Conservation (phyloP, 2,888 invertebrate genomes). For the Callyntrura sp. region DNA sequence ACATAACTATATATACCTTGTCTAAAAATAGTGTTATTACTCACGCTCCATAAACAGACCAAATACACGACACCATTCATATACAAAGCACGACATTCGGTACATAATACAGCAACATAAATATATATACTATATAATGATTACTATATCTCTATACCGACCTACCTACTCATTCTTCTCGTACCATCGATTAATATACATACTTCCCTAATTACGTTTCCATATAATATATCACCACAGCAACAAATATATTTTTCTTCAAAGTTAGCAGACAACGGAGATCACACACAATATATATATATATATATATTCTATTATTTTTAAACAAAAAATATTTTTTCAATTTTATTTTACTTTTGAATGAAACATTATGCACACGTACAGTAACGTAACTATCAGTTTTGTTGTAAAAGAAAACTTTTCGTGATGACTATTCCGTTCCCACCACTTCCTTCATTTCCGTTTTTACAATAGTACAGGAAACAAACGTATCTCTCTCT, state of each 20-base stretch:
- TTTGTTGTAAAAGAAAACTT: not conserved
- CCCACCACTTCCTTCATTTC: not conserved
- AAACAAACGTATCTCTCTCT: not conserved
- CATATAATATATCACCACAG: not conserved
- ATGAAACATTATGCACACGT: too few species aligned
- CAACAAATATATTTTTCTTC: not conserved
- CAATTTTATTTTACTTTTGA: not conserved
- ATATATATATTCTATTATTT: conserved; percentile 1
- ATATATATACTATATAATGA: not conserved
- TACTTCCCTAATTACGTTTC: conserved; percentile 1
- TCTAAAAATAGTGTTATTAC: too few species aligned
- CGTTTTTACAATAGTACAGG: not conserved
- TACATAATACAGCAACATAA: conserved; percentile 41
- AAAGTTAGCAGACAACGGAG: conserved; percentile 27
- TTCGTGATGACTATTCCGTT: not conserved
- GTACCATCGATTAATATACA: not conserved
- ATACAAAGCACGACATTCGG: conserved; percentile 42
- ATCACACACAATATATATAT: too few species aligned
- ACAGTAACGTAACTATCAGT: too few species aligned
- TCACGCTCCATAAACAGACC: conserved; percentile 35
- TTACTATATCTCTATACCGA: too few species aligned
- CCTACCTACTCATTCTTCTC: too few species aligned
- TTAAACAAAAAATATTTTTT: not conserved
- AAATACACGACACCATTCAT: conserved; percentile 49
- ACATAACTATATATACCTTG: not conserved